phyloP scores from a whole-genome alignment of 1,140 invertebrate genomes.

The Zaprionus inermis region DNA sequence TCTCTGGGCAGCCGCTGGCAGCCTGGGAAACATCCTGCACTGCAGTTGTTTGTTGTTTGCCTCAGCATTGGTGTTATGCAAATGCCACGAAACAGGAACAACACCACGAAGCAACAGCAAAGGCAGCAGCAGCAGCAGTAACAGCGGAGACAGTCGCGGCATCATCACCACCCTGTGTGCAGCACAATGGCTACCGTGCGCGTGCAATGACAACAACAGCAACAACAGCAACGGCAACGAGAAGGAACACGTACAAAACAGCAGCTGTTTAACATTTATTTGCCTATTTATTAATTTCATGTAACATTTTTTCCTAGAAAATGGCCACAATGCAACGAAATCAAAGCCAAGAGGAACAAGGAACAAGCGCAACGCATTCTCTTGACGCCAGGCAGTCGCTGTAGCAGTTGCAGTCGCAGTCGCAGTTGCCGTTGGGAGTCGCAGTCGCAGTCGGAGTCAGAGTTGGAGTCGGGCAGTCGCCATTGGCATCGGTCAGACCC shows the following conservation, averaged over 20 bases:
- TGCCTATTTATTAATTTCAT: constrained; percentile 83
- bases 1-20: constrained; percentile 32
- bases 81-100: constrained; percentile 64
- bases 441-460: constrained; percentile 24
- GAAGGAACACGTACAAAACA: constrained; percentile 75
- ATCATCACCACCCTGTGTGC: constrained; percentile 73
- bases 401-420: constrained; percentile 17
- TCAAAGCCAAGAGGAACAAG: constrained; percentile 65
- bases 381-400: constrained; percentile 81
- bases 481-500: constrained; percentile 48
- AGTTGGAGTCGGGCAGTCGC: constrained; percentile 30
- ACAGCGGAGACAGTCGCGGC: not conserved
- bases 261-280: constrained; percentile 83
- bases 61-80: constrained; percentile 69
- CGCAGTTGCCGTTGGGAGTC: no score
- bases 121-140: constrained; percentile 36
- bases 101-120: constrained; percentile 37
- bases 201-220: constrained; percentile 62
- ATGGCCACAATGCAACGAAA: constrained; percentile 78
- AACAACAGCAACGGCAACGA: constrained; percentile 31
- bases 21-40: constrained; percentile 72
- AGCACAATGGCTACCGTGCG: constrained; percentile 80
- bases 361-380: constrained; percentile 81
- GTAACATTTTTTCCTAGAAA: constrained; percentile 82
- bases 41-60: constrained; percentile 29